Base-by-base conservation (phyloP, 2,113 vertebrate genomes). In the Emberiza fucata region DNA sequence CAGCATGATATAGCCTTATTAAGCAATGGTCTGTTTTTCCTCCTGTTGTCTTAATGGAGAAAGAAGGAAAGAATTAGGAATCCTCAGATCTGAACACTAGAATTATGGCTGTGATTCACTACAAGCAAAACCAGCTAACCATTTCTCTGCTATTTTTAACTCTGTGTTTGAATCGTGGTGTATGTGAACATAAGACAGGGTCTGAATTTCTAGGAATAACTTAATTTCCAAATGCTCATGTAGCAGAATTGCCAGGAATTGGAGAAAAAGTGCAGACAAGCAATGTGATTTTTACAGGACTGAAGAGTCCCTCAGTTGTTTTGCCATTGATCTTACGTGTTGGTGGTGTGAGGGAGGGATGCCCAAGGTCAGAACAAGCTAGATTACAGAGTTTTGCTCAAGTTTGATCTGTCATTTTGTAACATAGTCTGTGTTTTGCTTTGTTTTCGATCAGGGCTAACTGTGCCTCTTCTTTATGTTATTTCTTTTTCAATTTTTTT, bases 61-160 rank as follows among this genome's bases (percentile, higher is more conserved):
- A 92, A 61, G 81, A 86, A 71, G 59, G 56, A 71, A 86, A 75
- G 63, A 93, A 86, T 86, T 92, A 76, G 48, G 28, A 35, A 40
- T 93, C 9, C 2, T 83, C 61, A 42, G 51, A 68, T 90, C 56
- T 76, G 61, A 94, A 83, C 65, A 71, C 68, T 51, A 77, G 77
- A 95, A 90, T 88, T 93, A 28, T 15, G 63, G 20, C 44, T 86
- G 66, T 65, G 60, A 92, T 87, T 82, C 92, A 85, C 63, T 87
- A 39, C 37, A 44, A 72, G 61, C 35, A 90, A 94, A 94, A 75
- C 40, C 42, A 94, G 76, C 59, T 59, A 73, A 92, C 90, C 20
- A 5, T 87, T 95, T 72, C 56, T 73, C 39, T 87, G 61, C 56
- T 92, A 80, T 86, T 95, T 92, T 92, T 84, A 89, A 86, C 72